Evolutionary conservation across 2,797 vertebrate genomes (phyloP).

Genomic region (Protonibea diacanthus): DNA sequence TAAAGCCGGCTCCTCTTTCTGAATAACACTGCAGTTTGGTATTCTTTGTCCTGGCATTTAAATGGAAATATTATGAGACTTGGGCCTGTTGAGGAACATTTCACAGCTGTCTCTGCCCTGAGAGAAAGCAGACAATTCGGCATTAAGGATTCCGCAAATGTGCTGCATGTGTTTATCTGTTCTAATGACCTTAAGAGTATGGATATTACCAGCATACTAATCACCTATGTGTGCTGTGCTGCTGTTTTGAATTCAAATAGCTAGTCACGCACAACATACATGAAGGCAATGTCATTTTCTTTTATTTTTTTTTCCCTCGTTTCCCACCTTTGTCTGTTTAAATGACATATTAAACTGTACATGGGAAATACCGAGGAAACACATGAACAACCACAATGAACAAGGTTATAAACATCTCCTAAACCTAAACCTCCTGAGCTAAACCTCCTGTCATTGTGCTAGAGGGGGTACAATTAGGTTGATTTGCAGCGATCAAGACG

Average conservation of each 20-base stretch:
- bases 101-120: constrained; percentile 77
- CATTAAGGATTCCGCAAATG: constrained; percentile 80
- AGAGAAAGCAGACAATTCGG: constrained; percentile 78
- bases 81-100: constrained; percentile 77
- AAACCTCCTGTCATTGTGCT: constrained; percentile 20
- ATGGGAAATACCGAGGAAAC: constrained; percentile 18
- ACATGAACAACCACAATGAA: constrained; percentile 22
- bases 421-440: no score
- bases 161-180: constrained; percentile 82
- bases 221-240: constrained; percentile 64
- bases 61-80: constrained; percentile 79
- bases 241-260: constrained; percentile 74
- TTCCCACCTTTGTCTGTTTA: constrained; percentile 32
- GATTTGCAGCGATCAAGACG: constrained; percentile 57
- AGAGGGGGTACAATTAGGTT: constrained; percentile 49
- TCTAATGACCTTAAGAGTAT: constrained; percentile 84
- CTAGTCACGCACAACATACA: constrained; percentile 48
- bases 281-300: constrained; percentile 39
- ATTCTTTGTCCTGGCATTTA: constrained; percentile 80
- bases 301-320: constrained; percentile 13
- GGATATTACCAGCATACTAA: constrained; percentile 81
- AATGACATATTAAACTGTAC: constrained; percentile 19
- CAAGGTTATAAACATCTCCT: constrained; percentile 32
- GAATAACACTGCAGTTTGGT: constrained; percentile 77
- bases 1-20: constrained; percentile 75